Conservation (phyloP, 2,797 vertebrate genomes). For the Gymnopithys bicolor region DNA sequence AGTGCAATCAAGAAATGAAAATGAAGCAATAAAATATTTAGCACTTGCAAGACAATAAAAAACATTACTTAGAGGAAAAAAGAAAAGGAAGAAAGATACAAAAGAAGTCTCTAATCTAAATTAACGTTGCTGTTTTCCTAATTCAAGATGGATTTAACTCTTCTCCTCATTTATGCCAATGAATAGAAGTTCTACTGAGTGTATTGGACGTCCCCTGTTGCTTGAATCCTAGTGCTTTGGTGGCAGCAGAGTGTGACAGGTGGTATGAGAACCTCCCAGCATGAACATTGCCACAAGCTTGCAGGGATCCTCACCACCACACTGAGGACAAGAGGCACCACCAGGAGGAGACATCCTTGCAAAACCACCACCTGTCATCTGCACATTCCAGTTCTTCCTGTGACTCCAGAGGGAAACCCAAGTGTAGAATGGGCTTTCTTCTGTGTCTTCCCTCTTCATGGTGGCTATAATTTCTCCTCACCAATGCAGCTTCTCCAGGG, state of each 20-base stretch:
- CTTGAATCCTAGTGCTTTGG: background rate
- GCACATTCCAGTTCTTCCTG: background rate
- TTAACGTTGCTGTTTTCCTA: background rate
- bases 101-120: background rate
- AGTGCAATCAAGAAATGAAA: constrained; percentile 27
- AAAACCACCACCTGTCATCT: background rate
- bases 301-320: background rate
- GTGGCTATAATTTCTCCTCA: background rate
- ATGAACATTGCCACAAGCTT: background rate
- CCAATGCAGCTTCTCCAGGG: background rate
- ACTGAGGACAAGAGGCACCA: background rate
- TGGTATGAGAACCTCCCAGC: background rate
- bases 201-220: background rate
- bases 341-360: background rate
- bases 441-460: background rate
- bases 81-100: background rate
- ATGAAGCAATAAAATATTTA: constrained; percentile 46
- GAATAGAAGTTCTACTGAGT: accelerated
- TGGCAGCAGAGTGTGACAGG: background rate
- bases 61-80: background rate
- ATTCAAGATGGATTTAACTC: background rate
- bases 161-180: background rate
- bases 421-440: background rate
- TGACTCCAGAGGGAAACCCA: background rate
- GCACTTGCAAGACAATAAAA: constrained; percentile 32